Evolutionary conservation across 2,888 invertebrate species (phyloP), one percentile per base, ranked within the genome.

Genomic region (Nomada fabriciana): DNA sequence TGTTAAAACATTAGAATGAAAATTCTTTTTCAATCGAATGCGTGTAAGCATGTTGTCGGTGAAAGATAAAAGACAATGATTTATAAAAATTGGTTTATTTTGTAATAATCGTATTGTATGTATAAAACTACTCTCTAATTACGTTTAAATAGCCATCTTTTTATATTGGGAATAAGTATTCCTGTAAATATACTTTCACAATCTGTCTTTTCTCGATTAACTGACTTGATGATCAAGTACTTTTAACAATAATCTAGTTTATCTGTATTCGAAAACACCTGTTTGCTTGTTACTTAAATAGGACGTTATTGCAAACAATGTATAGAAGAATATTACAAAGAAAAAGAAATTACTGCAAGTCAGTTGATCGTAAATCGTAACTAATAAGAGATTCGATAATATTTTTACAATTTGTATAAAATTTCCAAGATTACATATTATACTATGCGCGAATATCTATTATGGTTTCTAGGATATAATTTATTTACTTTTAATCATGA

Each of bases 61-160:
- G 53, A 53, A 53, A 20, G 53, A 53, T 53, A 60, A 23, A 65
- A 61, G 13, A 36, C 50, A 13, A 50, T 64, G 18, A 81, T 90
- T 89, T 88, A 84, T 92, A 92, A 92, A 92, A 91, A 91, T 73
- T 88, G 87, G 88, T 90, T 92, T 91, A 91, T 92, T 91, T 89
- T 88, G 82, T 87, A 90, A 87, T 91, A 87, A 90, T 90, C 91
- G 85, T 91, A 88, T 88, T 86, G 84, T 90, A 91, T 89, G 91
- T 92, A 92, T 92, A 92, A 92, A 92, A 92, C 89, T 92, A 92
- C 88, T 80, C 76, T 90, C 89, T 91, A 91, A 88, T 85, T 84
- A 80, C 84, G 83, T 84, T 75, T 88, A 86, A 87, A 90, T 88
- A 89, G 84, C 81, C 83, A 87, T 89, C 82, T 86, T 86, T 86